Percentiles rank a stretch among this genome's conserved stretches.
Conservation (phyloP, 2,888 invertebrate genomes). For the Vanessa cardui region DNA sequence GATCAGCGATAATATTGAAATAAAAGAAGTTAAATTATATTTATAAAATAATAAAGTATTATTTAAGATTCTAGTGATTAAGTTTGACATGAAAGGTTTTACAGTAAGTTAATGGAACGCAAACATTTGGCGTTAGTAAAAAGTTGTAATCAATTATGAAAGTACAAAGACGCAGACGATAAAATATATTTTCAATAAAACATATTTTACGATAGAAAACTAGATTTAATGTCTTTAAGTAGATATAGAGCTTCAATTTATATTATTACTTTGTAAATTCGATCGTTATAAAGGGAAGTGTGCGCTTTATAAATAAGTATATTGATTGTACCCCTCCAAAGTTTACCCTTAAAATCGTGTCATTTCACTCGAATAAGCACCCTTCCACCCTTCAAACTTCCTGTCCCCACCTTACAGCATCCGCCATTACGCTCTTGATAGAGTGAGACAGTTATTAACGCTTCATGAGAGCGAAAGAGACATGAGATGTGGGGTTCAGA, state of each 20-base stretch:
- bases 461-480: conserved; percentile 43
- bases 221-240: too few relatives aligned
- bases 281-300: conserved; percentile 15
- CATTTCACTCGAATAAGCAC: conserved; percentile 62
- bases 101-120: background rate
- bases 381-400: conserved; percentile 65
- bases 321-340: conserved; percentile 56
- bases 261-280: conserved; percentile 15
- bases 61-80: conserved; percentile 7
- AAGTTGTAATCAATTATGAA: background rate
- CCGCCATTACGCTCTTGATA: conserved; percentile 58
- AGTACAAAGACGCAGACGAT: background rate
- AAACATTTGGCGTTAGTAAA: conserved; percentile 1
- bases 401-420: conserved; percentile 64
- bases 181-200: background rate
- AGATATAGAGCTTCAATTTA: conserved; percentile 2
- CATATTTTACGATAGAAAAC: background rate
- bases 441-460: conserved; percentile 20
- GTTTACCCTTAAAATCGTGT: conserved; percentile 60
- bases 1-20: conserved; percentile 6
- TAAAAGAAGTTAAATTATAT: background rate
- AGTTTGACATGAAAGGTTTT: conserved; percentile 4
- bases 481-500: conserved; percentile 55
- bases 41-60: conserved; percentile 5
- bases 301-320: conserved; percentile 25